Conservation (phyloP, 2,797 vertebrate genomes). For the Fistularia commersonii region DNA sequence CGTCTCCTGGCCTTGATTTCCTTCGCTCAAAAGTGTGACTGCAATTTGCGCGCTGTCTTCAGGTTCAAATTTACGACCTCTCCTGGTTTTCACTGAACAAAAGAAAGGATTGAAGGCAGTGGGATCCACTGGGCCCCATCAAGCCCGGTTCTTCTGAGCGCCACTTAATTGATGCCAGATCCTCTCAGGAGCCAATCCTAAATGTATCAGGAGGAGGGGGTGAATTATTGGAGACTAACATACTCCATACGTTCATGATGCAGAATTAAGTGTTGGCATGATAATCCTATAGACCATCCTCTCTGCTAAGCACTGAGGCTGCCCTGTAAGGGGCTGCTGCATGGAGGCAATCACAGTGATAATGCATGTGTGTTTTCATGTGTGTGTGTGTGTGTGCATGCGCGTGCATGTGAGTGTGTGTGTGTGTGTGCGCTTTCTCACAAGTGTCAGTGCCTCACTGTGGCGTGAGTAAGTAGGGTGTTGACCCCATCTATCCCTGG, state of each 20-base stretch:
- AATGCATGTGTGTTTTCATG: slow-evolving; percentile 16
- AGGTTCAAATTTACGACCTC: slow-evolving; percentile 72
- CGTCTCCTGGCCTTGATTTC: slow-evolving; percentile 61
- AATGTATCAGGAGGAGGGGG: slow-evolving; percentile 48
- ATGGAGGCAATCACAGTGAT: slow-evolving; percentile 41
- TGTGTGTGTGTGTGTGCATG: slow-evolving; percentile 6
- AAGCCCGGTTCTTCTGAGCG: slow-evolving; percentile 55
- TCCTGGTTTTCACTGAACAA: slow-evolving; percentile 65
- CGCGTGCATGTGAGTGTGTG: slow-evolving; percentile 10
- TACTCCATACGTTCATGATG: slow-evolving; percentile 51
- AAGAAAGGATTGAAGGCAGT: slow-evolving; percentile 68
- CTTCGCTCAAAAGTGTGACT: slow-evolving; percentile 68
- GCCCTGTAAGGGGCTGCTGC: slow-evolving; percentile 26
- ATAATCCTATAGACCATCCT: slow-evolving; percentile 43
- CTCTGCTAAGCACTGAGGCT: slow-evolving; percentile 34
- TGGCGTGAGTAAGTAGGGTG: slow-evolving; percentile 76
- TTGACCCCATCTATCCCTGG: slow-evolving; percentile 72
- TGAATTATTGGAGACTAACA: slow-evolving; percentile 52
- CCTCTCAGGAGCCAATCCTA: slow-evolving; percentile 54
- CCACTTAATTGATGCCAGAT: slow-evolving; percentile 77
- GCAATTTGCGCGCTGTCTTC: slow-evolving; percentile 77
- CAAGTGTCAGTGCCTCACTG: slow-evolving; percentile 71
- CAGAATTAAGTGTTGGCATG: slow-evolving; percentile 57
- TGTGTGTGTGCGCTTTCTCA: slow-evolving; percentile 60
- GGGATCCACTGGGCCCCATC: slow-evolving; percentile 65